Percentiles rank a stretch among this genome's conserved stretches.
phyloP scores from a whole-genome alignment of 1,140 invertebrate species.

The Saccostrea cuccullata region DNA sequence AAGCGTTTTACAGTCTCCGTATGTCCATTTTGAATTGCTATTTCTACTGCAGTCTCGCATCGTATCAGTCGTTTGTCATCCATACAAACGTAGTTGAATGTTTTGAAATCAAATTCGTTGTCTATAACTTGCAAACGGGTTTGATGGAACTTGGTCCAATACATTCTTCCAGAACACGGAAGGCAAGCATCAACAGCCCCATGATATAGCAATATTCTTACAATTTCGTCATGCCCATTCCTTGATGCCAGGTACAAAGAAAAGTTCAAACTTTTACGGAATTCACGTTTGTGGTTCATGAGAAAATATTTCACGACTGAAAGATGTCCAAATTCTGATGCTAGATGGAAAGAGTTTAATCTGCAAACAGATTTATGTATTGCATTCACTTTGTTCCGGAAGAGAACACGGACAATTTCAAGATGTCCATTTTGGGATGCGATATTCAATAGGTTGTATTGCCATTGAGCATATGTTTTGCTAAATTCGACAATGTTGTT shows the following conservation, averaged over 20 bases:
- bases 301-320: background rate
- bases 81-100: background rate
- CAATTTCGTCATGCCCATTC: background rate
- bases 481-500: too few relatives aligned
- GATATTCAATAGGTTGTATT: too few relatives aligned
- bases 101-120: background rate
- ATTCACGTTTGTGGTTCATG: background rate
- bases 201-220: background rate
- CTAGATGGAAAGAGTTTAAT: conserved; percentile 7
- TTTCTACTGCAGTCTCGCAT: background rate
- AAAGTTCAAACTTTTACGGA: background rate
- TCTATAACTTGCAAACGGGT: conserved; percentile 12
- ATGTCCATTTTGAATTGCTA: background rate
- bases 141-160: background rate
- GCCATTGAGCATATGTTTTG: too few relatives aligned
- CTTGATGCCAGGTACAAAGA: background rate
- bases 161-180: background rate
- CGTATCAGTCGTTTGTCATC: background rate
- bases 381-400: background rate
- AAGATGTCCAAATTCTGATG: conserved; percentile 25
- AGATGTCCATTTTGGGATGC: too few relatives aligned
- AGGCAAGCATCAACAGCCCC: background rate
- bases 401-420: background rate
- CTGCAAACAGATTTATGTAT: background rate
- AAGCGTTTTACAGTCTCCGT: background rate